Evolutionary conservation across 92 coral and sea anemone species (phyloP).

Genomic region (Chrysogorgia sp.): DNA sequence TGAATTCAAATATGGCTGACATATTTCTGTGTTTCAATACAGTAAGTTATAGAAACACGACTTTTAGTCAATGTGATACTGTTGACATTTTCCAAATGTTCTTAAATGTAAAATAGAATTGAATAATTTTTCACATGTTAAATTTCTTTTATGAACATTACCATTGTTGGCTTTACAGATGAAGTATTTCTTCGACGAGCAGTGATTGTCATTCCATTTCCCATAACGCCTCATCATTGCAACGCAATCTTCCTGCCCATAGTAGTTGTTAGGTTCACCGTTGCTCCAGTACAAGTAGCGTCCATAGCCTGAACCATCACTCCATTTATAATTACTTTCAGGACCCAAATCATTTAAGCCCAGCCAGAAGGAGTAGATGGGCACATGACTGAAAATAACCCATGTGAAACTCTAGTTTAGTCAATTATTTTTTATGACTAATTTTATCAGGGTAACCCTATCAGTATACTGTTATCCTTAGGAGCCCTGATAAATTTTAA

Average conservation of each 20-base stretch:
- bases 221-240: conserved; percentile 61
- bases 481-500: no score
- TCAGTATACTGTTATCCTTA: no score
- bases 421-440: background rate
- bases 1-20: no score
- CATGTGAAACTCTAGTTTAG: background rate
- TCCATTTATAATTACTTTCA: conserved; percentile 82
- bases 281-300: conserved; percentile 1
- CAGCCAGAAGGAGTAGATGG: conserved; percentile 62
- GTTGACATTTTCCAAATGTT: background rate
- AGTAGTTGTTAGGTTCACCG: conserved; percentile 77
- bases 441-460: no score
- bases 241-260: conserved; percentile 85
- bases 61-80: no score
- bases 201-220: conserved; percentile 88
- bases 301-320: conserved; percentile 66
- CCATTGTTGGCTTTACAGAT: conserved; percentile 84
- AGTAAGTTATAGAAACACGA: no score
- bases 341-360: conserved; percentile 79
- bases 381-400: background rate
- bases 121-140: background rate
- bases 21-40: no score
- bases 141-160: conserved; percentile 30
- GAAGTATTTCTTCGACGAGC: conserved; percentile 60
- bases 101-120: background rate